phyloP scores from a whole-genome alignment of 1,140 invertebrate genomes.

The Ruditapes philippinarum region DNA sequence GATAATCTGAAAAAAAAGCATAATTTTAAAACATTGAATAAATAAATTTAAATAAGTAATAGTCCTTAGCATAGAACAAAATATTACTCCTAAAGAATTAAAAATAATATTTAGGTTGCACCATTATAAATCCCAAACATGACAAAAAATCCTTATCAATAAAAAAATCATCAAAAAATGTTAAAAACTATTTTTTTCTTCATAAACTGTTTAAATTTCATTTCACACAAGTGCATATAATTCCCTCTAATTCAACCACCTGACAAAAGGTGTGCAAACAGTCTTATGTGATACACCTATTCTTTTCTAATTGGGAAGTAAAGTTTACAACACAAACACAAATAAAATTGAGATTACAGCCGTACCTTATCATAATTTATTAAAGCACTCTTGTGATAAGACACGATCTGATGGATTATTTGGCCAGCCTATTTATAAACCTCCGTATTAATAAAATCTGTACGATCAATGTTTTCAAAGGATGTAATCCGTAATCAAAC shows the following conservation, averaged over 20 bases:
- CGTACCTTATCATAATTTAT: constrained; percentile 24
- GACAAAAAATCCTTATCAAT: too few relatives aligned
- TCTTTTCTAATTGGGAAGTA: constrained; percentile 25
- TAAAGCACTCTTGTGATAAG: constrained; percentile 13
- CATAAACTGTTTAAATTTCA: too few relatives aligned
- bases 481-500: constrained; percentile 27
- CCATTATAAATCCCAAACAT: too few relatives aligned
- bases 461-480: constrained; percentile 28
- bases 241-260: background rate
- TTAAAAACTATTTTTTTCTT: too few relatives aligned
- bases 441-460: constrained; percentile 12
- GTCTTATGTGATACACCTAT: background rate
- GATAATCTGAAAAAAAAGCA: too few relatives aligned
- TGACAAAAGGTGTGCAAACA: constrained; percentile 3
- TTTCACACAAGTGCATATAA: background rate
- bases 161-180: too few relatives aligned
- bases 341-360: constrained; percentile 11
- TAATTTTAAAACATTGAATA: too few relatives aligned
- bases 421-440: background rate
- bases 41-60: too few relatives aligned
- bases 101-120: too few relatives aligned
- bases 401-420: constrained; percentile 9
- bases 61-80: too few relatives aligned
- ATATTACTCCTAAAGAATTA: too few relatives aligned
- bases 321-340: constrained; percentile 21